These are phyloP conservation scores for Bibio marci DNA, from an alignment of 2,888 invertebrate genomes.

Conservation along the genomic window DNA sequence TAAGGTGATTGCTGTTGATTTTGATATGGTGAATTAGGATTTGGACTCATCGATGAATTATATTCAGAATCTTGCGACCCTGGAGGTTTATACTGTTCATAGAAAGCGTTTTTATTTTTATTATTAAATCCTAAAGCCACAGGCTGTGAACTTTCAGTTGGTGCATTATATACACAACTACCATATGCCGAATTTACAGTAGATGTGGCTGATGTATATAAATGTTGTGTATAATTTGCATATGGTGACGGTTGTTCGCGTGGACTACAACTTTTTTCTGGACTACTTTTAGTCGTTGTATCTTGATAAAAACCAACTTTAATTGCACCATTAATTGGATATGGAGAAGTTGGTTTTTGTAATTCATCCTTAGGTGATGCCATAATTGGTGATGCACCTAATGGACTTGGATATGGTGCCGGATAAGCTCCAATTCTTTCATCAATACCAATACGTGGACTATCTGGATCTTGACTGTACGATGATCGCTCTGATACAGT, in stretches of 20 bases:
- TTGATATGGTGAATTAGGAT: constrained; percentile 33
- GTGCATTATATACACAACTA: constrained; percentile 14
- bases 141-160: constrained; percentile 1
- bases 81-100: constrained; percentile 39
- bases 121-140: constrained; percentile 16
- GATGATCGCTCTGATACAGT: constrained; percentile 63
- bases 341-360: constrained; percentile 44
- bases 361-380: constrained; percentile 53
- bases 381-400: constrained; percentile 50
- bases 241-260: constrained; percentile 49
- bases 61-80: constrained; percentile 36
- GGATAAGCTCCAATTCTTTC: constrained; percentile 43
- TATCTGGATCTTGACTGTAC: constrained; percentile 60
- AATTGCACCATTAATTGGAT: constrained; percentile 65
- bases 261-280: constrained; percentile 69
- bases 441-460: constrained; percentile 45
- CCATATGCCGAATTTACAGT: constrained; percentile 33
- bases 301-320: constrained; percentile 82
- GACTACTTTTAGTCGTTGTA: constrained; percentile 66
- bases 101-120: constrained; percentile 26
- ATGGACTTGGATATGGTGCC: constrained; percentile 54
- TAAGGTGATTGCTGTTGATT: constrained; percentile 34
- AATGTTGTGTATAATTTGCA: constrained; percentile 39
- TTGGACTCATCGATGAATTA: constrained; percentile 36
- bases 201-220: constrained; percentile 39